A percentile compares a stretch with the other conserved stretches of the same genome.
phyloP scores from a whole-genome alignment of 2,888 invertebrate species.

The Philereme transversata region DNA sequence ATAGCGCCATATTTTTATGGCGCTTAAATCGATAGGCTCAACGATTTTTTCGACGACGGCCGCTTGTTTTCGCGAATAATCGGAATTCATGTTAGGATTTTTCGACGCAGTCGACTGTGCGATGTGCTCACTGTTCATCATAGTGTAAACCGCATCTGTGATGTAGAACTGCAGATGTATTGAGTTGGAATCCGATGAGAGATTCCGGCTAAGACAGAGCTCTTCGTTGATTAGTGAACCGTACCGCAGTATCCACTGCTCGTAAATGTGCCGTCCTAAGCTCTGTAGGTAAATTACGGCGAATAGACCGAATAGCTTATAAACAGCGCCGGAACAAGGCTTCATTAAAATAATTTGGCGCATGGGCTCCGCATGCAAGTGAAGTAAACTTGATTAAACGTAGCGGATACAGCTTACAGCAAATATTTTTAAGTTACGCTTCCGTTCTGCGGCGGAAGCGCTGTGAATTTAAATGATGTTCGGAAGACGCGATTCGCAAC shows the following conservation, averaged over 20 bases:
- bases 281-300: constrained; percentile 22
- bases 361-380: constrained; percentile 42
- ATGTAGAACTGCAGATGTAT: constrained; percentile 41
- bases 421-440: constrained; percentile 51
- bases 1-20: constrained; percentile 53
- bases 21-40: constrained; percentile 43
- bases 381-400: constrained; percentile 52
- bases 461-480: constrained; percentile 71
- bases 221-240: constrained; percentile 48
- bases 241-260: constrained; percentile 40
- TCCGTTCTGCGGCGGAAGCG: constrained; percentile 48
- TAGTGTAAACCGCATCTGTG: constrained; percentile 39
- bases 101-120: not conserved
- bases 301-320: constrained; percentile 48
- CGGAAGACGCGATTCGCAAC: constrained; percentile 51
- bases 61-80: constrained; percentile 35
- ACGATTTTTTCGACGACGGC: constrained; percentile 40
- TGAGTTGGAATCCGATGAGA: constrained; percentile 34
- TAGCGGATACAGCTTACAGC: constrained; percentile 40
- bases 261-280: constrained; percentile 37
- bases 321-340: constrained; percentile 41
- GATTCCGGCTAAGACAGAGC: constrained; percentile 33
- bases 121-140: constrained; percentile 15
- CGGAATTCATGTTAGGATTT: constrained; percentile 12
- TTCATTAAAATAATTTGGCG: constrained; percentile 55